Evolutionary conservation across 2,113 vertebrate genomes (phyloP).

Genomic region (Paratilapia polleni): DNA sequence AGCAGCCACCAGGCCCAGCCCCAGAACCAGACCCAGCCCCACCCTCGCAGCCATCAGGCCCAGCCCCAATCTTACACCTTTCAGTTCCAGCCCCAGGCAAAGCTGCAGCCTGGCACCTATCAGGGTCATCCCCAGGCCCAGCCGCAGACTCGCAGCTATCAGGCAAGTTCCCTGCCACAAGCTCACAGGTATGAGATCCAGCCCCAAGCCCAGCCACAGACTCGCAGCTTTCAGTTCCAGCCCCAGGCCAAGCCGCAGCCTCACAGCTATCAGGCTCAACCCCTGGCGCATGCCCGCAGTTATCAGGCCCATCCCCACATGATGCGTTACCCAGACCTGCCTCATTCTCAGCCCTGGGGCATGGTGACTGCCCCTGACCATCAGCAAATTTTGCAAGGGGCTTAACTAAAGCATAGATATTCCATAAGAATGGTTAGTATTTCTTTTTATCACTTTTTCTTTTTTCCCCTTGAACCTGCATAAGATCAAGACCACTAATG

Average conservation of each 20-base stretch:
- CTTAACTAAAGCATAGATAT: background rate
- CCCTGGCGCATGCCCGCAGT: background rate
- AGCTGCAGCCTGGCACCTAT: too few relatives aligned
- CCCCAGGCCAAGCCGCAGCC: background rate
- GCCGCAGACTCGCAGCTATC: background rate
- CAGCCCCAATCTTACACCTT: too few relatives aligned
- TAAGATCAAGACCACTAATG: background rate
- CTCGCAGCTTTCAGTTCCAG: too few relatives aligned
- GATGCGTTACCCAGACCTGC: background rate
- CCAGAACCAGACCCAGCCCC: background rate
- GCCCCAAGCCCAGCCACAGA: too few relatives aligned
- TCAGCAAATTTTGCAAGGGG: background rate
- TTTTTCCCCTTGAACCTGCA: rapidly evolving
- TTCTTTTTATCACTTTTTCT: rapidly evolving
- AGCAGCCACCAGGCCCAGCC: background rate
- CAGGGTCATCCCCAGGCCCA: background rate
- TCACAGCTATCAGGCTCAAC: background rate
- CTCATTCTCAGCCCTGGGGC: background rate
- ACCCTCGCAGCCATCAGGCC: background rate
- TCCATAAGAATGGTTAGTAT: background rate
- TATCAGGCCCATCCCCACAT: background rate
- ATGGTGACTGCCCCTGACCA: background rate
- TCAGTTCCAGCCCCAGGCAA: background rate
- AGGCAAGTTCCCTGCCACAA: background rate
- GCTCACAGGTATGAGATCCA: too few relatives aligned